These are phyloP conservation scores for Xyrauchen texanus DNA, from an alignment of 2,113 vertebrate species.

Conservation along the genomic window DNA sequence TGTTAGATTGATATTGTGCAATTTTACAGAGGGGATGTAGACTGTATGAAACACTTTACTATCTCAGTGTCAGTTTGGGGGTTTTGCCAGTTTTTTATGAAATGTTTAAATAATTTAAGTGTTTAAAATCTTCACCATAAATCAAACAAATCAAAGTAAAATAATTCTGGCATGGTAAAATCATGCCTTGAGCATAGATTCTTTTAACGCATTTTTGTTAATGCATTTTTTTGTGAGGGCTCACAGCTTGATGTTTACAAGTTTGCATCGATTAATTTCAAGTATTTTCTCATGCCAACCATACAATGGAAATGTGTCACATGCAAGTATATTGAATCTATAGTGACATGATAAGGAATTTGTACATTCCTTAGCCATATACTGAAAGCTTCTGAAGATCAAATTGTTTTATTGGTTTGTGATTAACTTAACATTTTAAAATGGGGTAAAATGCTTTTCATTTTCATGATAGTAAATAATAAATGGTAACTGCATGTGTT, in stretches of 20 bases:
- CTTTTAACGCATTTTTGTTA: background rate
- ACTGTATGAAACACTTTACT: background rate
- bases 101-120: background rate
- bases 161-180: conserved; percentile 5
- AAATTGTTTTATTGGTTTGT: too few relatives aligned
- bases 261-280: conserved; percentile 53
- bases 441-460: too few relatives aligned
- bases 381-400: too few relatives aligned
- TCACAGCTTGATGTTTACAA: conserved; percentile 57
- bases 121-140: background rate
- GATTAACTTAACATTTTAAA: too few relatives aligned
- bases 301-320: conserved; percentile 34
- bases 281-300: conserved; percentile 58
- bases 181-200: background rate
- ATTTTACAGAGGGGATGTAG: background rate
- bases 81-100: background rate
- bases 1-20: conserved; percentile 21
- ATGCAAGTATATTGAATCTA: conserved; percentile 5
- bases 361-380: background rate
- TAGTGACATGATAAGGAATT: background rate
- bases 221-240: background rate
- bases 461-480: too few relatives aligned
- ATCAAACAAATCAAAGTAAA: background rate
- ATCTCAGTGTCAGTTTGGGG: background rate
- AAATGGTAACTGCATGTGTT: background rate